These are phyloP conservation scores for Lysandra bellargus DNA, from an alignment of 2,888 invertebrate species.

Conservation along the genomic window DNA sequence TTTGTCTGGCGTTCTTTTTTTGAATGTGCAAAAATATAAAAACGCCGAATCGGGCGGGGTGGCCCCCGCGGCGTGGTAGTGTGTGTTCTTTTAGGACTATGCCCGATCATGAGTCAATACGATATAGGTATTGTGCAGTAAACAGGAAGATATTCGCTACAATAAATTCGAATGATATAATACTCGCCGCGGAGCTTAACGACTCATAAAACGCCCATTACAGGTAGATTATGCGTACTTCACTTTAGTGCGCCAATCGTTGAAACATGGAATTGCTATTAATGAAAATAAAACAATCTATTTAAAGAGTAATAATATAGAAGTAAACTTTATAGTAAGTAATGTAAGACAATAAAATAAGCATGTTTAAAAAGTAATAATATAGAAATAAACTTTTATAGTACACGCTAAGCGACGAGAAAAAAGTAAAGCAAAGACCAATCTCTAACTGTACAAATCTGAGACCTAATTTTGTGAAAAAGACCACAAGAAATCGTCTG, in stretches of 20 bases:
- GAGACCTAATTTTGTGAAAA: constrained; percentile 7
- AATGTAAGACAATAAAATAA: background rate
- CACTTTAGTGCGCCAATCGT: background rate
- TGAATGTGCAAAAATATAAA: constrained; percentile 80
- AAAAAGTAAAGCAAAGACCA: background rate
- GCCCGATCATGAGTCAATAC: constrained; percentile 79
- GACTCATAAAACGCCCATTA: constrained; percentile 3
- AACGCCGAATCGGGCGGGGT: constrained; percentile 73
- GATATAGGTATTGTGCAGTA: constrained; percentile 47
- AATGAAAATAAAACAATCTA: background rate
- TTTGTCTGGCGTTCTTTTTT: constrained; percentile 78
- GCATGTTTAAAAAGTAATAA: background rate
- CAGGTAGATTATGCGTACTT: constrained; percentile 12
- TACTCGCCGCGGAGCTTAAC: background rate
- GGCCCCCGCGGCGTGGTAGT: constrained; percentile 59
- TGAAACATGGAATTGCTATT: constrained; percentile 2
- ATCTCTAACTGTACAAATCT: background rate
- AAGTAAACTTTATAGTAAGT: background rate
- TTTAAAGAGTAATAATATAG: no score
- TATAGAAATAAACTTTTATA: background rate
- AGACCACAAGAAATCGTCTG: constrained; percentile 9
- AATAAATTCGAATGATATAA: constrained; percentile 8
- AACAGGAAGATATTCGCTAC: constrained; percentile 38
- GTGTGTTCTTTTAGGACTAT: constrained; percentile 76
- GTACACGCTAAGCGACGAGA: background rate